Conservation (phyloP, 2,797 vertebrate species). For the Darevskia nairensis region DNA sequence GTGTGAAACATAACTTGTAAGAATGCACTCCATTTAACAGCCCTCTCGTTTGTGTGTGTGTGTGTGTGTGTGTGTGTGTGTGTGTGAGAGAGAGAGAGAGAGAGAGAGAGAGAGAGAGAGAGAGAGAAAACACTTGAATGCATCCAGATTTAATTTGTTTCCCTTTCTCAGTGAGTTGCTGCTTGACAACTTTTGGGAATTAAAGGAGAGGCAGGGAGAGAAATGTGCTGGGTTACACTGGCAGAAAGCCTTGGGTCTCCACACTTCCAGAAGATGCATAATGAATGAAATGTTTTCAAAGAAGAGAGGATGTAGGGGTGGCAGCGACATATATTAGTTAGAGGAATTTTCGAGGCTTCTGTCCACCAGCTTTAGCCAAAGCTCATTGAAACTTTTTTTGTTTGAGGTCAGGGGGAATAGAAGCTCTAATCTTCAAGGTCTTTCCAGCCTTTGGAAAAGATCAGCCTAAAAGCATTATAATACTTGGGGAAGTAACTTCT, state of each 20-base stretch:
- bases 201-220: conserved; percentile 44
- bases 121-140: conserved; percentile 41
- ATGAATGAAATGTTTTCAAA: conserved; percentile 71
- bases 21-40: not conserved
- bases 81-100: too few relatives aligned
- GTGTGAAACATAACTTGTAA: conserved; percentile 34
- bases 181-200: conserved; percentile 70
- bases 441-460: conserved; percentile 37
- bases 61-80: too few relatives aligned
- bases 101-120: too few relatives aligned
- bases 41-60: not conserved
- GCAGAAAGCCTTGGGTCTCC: conserved; percentile 66
- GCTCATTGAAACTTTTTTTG: conserved; percentile 58
- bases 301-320: conserved; percentile 68
- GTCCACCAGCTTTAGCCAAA: conserved; percentile 65
- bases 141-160: conserved; percentile 51
- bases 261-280: conserved; percentile 53
- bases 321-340: conserved; percentile 67
- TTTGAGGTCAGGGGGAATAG: conserved; percentile 1
- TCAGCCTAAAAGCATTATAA: not conserved
- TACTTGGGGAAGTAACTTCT: not conserved
- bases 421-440: conserved; percentile 63
- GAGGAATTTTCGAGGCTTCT: conserved; percentile 69
- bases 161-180: conserved; percentile 65
- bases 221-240: conserved; percentile 58